Evolutionary conservation across 1,140 invertebrate species (phyloP), one percentile per base, ranked within the genome.

Genomic region (Drosophila nasuta): DNA sequence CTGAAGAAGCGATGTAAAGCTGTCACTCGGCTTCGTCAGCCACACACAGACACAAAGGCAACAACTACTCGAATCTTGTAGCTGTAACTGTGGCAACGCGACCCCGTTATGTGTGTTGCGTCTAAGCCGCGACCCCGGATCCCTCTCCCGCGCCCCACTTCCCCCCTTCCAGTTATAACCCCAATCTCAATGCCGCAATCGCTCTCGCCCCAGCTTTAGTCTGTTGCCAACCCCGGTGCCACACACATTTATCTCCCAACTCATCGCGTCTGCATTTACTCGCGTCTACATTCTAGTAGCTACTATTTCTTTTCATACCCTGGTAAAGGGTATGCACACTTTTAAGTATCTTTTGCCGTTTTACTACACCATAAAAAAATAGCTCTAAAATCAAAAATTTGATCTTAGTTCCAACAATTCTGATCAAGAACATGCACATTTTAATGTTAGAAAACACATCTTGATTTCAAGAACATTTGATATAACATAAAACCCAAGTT

Each of bases 21-120:
- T 58, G 63, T 66, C 57, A 73, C 57, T 49, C 49, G 67, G 43
- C 20, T 76, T 60, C 56, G 60, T 76, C 68, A 71, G 52, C 35
- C 58, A 25, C 20, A 25, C 20, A 25, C 20, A 41, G 28, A 48
- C 15, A 56, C 49, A 71, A 52, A 68, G 33, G 11, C 38, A 70
- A 35, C 17, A 33, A n/a, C 20, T 25, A 25, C 20, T 25, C 20
- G 20, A 25, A 25, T 25, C 20, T 25, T 38, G 35, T 38, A 38
- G 8, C 5, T 33, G 33, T 45, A 35, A 3, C 28, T 43, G 33
- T 33, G n/a, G 30, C 3, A 13, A 48, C 45, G 38, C n/a, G 13
- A 46, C 52, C 3, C 6, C 54, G 8, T 20, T 57, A 17, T 56
- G 25, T 56, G 52, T 35, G 28, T 54, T 8, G 25, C 11, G 30